Base-by-base conservation (phyloP, 2,888 invertebrate species). In the Antitype chi region DNA sequence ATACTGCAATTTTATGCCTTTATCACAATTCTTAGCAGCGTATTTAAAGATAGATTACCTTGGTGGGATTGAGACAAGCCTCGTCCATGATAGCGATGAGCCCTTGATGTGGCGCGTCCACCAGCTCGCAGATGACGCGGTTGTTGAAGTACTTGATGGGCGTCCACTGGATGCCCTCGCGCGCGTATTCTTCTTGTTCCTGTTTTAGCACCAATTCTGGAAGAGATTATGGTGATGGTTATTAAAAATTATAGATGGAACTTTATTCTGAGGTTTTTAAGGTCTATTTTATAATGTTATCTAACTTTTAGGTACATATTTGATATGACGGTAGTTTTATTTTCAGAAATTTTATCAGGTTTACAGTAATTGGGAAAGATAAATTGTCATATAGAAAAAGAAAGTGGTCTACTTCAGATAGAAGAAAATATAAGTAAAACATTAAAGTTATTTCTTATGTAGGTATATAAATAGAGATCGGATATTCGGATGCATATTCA, bases 131-230 rank as follows among this genome's bases (percentile, higher is more conserved):
- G 93, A 99, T 99, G 78, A 98, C 97, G 94, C 99, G 98, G 97
- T 99, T 99, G 96, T 99, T 99, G 96, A 99, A 99, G 96, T 99
- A 99, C 79, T 99, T 98, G 83, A 99, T 97, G 89, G 99, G 98
- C 78, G 98, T 98, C 99, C 99, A 99, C 88, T 98, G 98, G 91
- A 99, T 99, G 71, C 99, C 99, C 93, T 99, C 99, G 47, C 98
- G 97, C 85, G 98, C 97, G 93, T 99, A 99, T 92, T 99, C 99
- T 92, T 99, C 99, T 91, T 99, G 99, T 93, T 99, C 99, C 94
- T 99, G 99, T 91, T 99, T 99, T 82, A 99, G 95, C 52, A 99
- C 99, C 95, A 99, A 96, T 95, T 99, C 99, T 98, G 92, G 11
- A 0, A 82, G 6, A 64, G 0, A 80, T 15, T 7, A 23, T 2